These are phyloP conservation scores for Dryobates pubescens DNA, from an alignment of 2,797 vertebrate genomes.

Conservation along the genomic window DNA sequence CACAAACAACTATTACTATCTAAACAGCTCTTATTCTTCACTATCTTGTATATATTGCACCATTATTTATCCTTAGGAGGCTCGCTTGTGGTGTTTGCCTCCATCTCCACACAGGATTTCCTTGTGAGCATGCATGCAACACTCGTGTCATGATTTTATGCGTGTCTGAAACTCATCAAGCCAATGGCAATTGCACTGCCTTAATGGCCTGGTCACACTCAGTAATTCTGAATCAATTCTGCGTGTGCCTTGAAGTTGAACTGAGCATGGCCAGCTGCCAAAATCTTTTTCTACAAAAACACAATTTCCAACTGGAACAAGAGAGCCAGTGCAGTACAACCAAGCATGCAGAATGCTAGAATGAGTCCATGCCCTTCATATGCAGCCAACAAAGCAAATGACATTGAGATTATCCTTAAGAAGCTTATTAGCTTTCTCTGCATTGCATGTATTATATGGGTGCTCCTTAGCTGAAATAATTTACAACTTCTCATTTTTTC, in stretches of 20 bases:
- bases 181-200: not conserved
- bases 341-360: not conserved
- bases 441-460: fast-evolving
- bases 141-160: not conserved
- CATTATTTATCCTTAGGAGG: not conserved
- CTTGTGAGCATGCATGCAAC: not conserved
- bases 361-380: not conserved
- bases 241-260: not conserved
- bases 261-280: not conserved
- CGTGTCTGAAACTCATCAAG: not conserved
- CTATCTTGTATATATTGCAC: not conserved
- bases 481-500: not conserved
- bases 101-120: not conserved
- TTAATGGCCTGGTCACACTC: conserved; percentile 7
- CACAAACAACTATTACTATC: not conserved
- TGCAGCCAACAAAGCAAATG: not conserved
- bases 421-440: not conserved
- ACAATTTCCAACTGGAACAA: not conserved
- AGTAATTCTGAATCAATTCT: not conserved
- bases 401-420: not conserved
- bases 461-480: not conserved
- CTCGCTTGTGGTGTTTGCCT: not conserved
- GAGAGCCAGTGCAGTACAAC: not conserved
- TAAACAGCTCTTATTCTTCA: not conserved
- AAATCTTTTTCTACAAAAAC: not conserved